These are phyloP conservation scores for Drosophila dunni DNA, from an alignment of 1,140 invertebrate species.

Conservation along the genomic window DNA sequence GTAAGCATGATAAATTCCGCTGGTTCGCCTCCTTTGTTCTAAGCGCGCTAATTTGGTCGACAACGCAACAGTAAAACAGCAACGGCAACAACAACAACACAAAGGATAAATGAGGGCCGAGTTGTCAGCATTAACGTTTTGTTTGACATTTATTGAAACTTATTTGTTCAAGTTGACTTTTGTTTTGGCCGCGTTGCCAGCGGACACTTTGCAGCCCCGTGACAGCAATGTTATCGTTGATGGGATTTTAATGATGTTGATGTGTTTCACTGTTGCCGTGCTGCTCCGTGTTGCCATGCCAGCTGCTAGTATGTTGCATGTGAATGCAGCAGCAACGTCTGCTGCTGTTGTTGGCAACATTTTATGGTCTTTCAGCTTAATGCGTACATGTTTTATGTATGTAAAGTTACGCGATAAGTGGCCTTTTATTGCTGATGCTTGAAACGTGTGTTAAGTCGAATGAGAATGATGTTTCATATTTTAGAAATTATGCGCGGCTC, in stretches of 20 bases:
- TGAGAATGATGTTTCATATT: constrained; percentile 41
- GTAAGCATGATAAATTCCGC: constrained; percentile 33
- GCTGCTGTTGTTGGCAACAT: constrained; percentile 7
- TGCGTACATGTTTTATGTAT: constrained; percentile 50
- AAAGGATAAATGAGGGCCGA: constrained; percentile 1
- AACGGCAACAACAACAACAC: constrained; percentile 29
- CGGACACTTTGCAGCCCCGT: constrained; percentile 14
- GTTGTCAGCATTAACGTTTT: constrained; percentile 52
- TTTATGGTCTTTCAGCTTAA: constrained; percentile 13
- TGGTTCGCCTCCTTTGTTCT: constrained; percentile 14
- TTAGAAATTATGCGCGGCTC: constrained; percentile 44
- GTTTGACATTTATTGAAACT: constrained; percentile 72
- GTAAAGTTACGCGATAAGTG: constrained; percentile 59
- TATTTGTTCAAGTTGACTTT: constrained; percentile 53
- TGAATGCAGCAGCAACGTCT: constrained; percentile 19
- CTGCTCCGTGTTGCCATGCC: constrained; percentile 42
- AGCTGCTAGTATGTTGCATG: constrained; percentile 21
- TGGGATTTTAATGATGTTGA: constrained; percentile 58
- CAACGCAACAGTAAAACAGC: constrained; percentile 35
- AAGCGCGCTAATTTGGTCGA: constrained; percentile 33
- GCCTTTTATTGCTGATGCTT: constrained; percentile 45
- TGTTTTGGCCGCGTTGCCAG: constrained; percentile 41
- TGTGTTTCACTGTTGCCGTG: constrained; percentile 8
- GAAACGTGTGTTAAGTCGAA: constrained; percentile 26
- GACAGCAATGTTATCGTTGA: constrained; percentile 11